phyloP scores from a whole-genome alignment of 2,113 vertebrate genomes.

The Anser brachyrhynchus region DNA sequence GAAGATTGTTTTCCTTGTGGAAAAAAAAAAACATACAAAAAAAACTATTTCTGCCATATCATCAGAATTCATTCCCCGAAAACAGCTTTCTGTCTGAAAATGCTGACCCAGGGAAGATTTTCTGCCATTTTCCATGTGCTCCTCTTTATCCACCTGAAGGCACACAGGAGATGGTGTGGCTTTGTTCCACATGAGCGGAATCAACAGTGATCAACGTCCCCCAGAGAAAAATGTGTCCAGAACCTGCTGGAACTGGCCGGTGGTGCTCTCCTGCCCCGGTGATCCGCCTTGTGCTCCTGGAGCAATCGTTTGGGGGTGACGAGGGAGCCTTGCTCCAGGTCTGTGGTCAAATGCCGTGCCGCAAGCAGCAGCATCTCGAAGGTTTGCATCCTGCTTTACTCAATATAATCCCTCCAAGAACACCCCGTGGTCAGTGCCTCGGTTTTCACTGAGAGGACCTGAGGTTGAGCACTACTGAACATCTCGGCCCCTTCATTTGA shows the following conservation, averaged over 20 bases:
- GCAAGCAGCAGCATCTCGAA: background rate
- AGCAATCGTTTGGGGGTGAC: background rate
- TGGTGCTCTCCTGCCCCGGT: fast-evolving
- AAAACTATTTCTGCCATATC: background rate
- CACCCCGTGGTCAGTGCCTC: background rate
- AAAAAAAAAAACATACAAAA: background rate
- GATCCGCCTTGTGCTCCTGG: background rate
- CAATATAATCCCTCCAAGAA: background rate
- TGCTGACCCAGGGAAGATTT: background rate
- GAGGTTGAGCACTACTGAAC: background rate
- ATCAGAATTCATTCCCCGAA: background rate
- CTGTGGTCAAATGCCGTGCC: fast-evolving
- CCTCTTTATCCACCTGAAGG: background rate
- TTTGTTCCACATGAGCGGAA: background rate
- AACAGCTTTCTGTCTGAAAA: background rate
- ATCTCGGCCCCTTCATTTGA: background rate
- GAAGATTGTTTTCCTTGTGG: background rate
- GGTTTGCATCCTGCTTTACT: background rate
- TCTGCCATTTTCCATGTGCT: background rate
- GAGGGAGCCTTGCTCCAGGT: background rate
- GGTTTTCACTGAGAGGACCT: background rate
- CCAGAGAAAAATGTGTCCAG: background rate
- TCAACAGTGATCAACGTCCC: background rate
- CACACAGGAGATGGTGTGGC: background rate
- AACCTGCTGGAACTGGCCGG: background rate